A percentile compares a stretch with the other conserved stretches of the same genome.
Evolutionary conservation across 2,797 vertebrate species (phyloP).

Genomic region (Danio albolineatus): DNA sequence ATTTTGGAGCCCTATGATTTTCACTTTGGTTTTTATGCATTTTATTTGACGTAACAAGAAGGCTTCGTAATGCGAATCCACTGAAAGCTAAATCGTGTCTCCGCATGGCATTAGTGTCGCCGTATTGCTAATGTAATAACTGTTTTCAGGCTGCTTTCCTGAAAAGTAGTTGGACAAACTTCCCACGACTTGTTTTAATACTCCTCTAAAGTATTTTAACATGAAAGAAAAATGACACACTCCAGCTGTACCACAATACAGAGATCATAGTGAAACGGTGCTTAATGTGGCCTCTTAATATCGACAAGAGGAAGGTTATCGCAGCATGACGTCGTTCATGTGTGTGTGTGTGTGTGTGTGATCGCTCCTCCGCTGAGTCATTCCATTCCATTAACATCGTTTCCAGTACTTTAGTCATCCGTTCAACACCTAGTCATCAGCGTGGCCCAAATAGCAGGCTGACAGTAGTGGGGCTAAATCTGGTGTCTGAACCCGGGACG

Average conservation of each 20-base stretch:
- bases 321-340: slow-evolving; percentile 3
- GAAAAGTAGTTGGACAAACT: neutral
- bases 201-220: too few species aligned
- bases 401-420: slow-evolving; percentile 56
- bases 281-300: slow-evolving; percentile 12
- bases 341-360: slow-evolving; percentile 24
- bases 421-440: slow-evolving; percentile 59
- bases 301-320: neutral
- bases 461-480: slow-evolving; percentile 55
- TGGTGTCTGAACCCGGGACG: slow-evolving; percentile 13
- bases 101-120: neutral
- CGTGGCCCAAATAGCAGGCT: slow-evolving; percentile 52
- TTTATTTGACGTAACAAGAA: neutral
- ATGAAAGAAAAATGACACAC: neutral
- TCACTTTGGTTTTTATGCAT: neutral
- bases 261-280: neutral
- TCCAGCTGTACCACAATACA: neutral
- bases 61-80: too few species aligned
- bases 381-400: slow-evolving; percentile 42
- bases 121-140: neutral
- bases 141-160: neutral
- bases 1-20: neutral
- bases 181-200: too few species aligned
- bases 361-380: slow-evolving; percentile 55
- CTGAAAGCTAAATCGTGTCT: neutral